These are phyloP conservation scores for Tangara arthus DNA, from an alignment of 2,797 vertebrate species.

Conservation along the genomic window DNA sequence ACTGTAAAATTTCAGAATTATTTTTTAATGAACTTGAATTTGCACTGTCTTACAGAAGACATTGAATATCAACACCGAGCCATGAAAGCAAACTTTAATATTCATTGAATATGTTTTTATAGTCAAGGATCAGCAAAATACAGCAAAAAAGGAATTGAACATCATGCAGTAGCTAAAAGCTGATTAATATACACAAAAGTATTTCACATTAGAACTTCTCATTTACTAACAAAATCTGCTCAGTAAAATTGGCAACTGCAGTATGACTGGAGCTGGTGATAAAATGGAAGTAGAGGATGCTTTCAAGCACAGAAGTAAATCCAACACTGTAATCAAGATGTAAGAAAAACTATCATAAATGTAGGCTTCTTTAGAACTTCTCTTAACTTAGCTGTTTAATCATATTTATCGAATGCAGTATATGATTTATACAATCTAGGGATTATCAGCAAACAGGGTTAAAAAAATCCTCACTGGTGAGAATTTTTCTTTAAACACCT, in stretches of 20 bases:
- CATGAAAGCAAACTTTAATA: neutral
- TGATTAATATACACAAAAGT: neutral
- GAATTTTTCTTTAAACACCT: slow-evolving; percentile 24
- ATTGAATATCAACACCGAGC: neutral
- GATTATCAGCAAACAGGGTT: neutral
- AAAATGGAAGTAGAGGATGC: neutral
- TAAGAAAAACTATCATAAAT: neutral
- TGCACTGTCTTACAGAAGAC: neutral
- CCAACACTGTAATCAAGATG: neutral
- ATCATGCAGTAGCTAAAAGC: neutral
- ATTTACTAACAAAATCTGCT: neutral
- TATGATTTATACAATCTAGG: neutral
- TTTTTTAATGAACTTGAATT: neutral
- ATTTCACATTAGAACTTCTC: neutral
- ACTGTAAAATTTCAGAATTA: neutral
- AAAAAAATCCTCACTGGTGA: neutral
- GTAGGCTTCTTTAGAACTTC: neutral
- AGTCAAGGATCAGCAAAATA: neutral
- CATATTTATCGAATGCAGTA: neutral
- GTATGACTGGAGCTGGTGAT: neutral
- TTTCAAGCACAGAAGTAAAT: slow-evolving; percentile 8
- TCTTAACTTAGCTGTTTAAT: neutral
- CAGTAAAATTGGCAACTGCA: neutral
- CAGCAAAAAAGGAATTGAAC: neutral
- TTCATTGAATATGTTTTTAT: neutral